Conservation (phyloP, 2,797 vertebrate species). For the Dicrostonyx torquatus region DNA sequence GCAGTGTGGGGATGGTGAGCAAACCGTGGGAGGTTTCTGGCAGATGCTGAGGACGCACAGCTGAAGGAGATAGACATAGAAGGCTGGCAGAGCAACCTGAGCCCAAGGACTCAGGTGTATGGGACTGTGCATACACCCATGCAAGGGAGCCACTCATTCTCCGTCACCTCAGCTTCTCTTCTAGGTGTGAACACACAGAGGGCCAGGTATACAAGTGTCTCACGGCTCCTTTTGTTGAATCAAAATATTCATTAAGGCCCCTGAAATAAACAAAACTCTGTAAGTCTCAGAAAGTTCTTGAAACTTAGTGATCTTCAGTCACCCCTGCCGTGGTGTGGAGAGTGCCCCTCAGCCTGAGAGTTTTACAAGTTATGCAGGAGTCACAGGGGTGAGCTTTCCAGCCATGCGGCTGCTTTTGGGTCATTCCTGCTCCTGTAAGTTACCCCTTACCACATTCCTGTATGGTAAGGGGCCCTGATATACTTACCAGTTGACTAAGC, state of each 20-base stretch:
- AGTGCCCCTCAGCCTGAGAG: neutral
- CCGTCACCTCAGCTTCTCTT: neutral
- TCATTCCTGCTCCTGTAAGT: neutral
- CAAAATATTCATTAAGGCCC: neutral
- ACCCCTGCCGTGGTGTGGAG: neutral
- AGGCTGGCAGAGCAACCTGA: neutral
- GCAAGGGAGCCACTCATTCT: neutral
- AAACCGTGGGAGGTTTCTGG: too few species aligned
- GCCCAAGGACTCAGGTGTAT: too few species aligned
- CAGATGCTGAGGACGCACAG: neutral
- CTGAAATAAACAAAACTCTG: neutral
- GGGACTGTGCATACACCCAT: too few species aligned
- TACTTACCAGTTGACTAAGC: neutral
- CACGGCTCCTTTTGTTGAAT: neutral
- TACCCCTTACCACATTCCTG: neutral
- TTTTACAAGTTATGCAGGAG: neutral
- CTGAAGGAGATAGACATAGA: neutral
- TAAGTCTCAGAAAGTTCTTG: neutral
- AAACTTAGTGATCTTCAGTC: neutral
- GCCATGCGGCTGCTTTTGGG: neutral
- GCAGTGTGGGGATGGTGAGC: fast-evolving
- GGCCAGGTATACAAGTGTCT: neutral
- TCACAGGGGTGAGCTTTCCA: neutral
- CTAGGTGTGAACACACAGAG: too few species aligned
- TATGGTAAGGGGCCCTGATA: neutral